Evolutionary conservation across 1,140 invertebrate genomes (phyloP), one percentile per base, ranked within the genome.

Genomic region (Rhopalosiphum maidis): DNA sequence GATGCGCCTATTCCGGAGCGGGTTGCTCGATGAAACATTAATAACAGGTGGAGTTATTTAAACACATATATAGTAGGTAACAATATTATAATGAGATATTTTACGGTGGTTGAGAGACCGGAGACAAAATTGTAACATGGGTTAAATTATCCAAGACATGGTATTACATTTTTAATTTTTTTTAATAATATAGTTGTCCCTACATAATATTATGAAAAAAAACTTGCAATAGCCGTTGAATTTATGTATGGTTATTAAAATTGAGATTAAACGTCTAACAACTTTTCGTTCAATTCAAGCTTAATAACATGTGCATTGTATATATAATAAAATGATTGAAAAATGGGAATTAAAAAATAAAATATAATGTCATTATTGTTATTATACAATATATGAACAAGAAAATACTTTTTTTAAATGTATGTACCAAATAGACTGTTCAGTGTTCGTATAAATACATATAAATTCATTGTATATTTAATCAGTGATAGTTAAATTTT

Each of bases 71-170:
- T 3, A 15, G 60, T 77, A 77, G 30, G 60, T 77, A 77, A 77
- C n/a, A 77, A 77, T 77, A 77, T 77, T 85, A 41, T 85, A 85
- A 85, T 85, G 37, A 41, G 41, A 41, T 43, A 85, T 85, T 41
- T 85, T 41, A 85, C 41, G 22, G 82, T 8, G 37, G 18, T 30
- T 35, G 6, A 85, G 41, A 37, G 60, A 41, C 22, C 41, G 22
- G 83, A 37, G 60, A 41, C 22, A 85, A 11, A 85, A 85, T 41
- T 85, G 41, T 85, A 85, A 41, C 37, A 37, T 4, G 22, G 83
- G 83, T 8, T 41, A 85, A 85, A 85, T 85, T 41, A 85, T 85
- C 22, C 60, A 4, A 77, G n/a, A 15, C n/a, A n/a, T 77, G 48
- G 48, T 18, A 77, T 77, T n/a, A 77, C n/a, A 77, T 60, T 60